A percentile compares a stretch with the other conserved stretches of the same genome.
These are phyloP conservation scores for Distichodus sexfasciatus DNA, from an alignment of 2,797 vertebrate species.

Conservation along the genomic window DNA sequence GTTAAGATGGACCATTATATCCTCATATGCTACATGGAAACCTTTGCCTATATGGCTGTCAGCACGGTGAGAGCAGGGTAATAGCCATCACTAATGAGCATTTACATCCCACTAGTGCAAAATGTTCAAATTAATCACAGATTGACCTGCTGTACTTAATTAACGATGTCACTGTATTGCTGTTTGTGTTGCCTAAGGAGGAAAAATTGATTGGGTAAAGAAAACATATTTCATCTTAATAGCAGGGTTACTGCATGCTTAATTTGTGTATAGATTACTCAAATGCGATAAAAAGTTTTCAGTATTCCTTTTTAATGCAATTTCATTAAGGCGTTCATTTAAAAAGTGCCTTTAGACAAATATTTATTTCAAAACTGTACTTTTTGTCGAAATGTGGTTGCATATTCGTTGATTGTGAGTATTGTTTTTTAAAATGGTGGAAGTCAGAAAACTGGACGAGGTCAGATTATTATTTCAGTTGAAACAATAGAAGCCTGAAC, in stretches of 20 bases:
- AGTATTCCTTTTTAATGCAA: not conserved
- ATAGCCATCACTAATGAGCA: slow-evolving; percentile 43
- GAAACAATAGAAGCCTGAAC: too few relatives aligned
- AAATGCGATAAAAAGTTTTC: not conserved
- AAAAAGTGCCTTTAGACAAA: slow-evolving; percentile 16
- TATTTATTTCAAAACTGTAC: slow-evolving; percentile 23
- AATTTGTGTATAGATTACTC: not conserved
- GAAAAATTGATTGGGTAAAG: not conserved
- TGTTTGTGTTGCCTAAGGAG: slow-evolving; percentile 22
- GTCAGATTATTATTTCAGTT: too few relatives aligned
- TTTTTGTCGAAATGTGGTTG: too few relatives aligned
- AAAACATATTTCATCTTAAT: slow-evolving; percentile 5
- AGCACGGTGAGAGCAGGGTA: slow-evolving; percentile 19
- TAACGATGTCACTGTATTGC: slow-evolving; percentile 27
- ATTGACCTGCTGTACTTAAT: slow-evolving; percentile 40
- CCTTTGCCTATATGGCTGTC: slow-evolving; percentile 29
- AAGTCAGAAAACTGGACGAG: too few relatives aligned
- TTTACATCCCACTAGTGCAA: slow-evolving; percentile 38
- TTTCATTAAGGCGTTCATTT: too few relatives aligned
- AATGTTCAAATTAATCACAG: slow-evolving; percentile 34
- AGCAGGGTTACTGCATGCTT: not conserved
- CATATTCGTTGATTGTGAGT: too few relatives aligned
- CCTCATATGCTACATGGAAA: slow-evolving; percentile 18
- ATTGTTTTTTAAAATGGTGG: too few relatives aligned
- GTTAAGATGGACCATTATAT: slow-evolving; percentile 40